Conservation (phyloP, 2,888 invertebrate species). For the Odontocerum albicorne region DNA sequence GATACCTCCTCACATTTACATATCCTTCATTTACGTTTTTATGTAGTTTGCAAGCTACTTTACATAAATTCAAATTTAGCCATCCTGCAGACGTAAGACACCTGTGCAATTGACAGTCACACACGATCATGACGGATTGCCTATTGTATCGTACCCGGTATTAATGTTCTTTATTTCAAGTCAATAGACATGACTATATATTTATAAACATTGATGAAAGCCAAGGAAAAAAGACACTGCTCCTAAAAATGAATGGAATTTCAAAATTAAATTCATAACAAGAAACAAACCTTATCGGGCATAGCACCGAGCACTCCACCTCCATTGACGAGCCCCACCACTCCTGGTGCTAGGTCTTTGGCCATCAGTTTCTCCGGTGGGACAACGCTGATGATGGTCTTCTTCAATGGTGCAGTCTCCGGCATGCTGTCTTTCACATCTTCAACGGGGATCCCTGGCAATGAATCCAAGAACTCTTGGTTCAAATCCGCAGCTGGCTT, state of each 20-base stretch:
- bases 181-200: background rate
- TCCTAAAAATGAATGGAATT: no score
- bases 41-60: no score
- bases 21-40: no score
- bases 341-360: background rate
- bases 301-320: background rate
- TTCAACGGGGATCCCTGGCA: slow-evolving; percentile 38
- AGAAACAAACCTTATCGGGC: slow-evolving; percentile 5
- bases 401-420: slow-evolving; percentile 4
- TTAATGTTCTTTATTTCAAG: no score
- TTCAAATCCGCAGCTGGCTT: slow-evolving; percentile 52
- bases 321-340: slow-evolving; percentile 4
- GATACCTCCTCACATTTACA: no score
- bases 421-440: slow-evolving; percentile 7
- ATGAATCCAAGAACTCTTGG: slow-evolving; percentile 50
- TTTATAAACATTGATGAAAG: background rate
- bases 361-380: slow-evolving; percentile 44
- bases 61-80: no score
- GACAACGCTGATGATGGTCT: slow-evolving; percentile 41
- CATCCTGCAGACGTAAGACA: no score
- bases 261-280: slow-evolving; percentile 3
- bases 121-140: no score
- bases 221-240: no score
- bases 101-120: no score
- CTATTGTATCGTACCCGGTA: no score